A percentile compares a stretch with the other conserved stretches of the same genome.
These are phyloP conservation scores for Natator depressus DNA, from an alignment of 2,113 vertebrate genomes.

Conservation along the genomic window DNA sequence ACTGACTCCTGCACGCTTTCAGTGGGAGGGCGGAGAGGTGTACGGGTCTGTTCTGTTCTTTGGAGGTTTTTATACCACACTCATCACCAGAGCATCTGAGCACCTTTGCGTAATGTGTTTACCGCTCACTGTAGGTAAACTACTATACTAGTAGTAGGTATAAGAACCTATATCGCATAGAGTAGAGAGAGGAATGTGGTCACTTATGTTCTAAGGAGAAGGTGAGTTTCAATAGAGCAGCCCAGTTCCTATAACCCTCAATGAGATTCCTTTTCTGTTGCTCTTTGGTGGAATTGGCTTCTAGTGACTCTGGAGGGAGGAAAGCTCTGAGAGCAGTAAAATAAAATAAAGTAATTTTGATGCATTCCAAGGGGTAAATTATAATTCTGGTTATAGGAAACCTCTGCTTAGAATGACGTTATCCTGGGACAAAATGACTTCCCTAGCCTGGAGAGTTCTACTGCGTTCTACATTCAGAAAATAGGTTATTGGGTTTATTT, in stretches of 20 bases:
- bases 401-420: no score
- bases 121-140: background rate
- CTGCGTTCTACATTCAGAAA: fast-evolving
- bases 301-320: no score
- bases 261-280: fast-evolving
- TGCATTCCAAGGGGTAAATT: background rate
- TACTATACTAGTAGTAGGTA: background rate
- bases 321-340: no score
- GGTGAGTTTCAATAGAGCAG: no score
- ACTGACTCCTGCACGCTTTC: background rate
- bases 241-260: no score
- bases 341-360: no score
- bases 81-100: background rate
- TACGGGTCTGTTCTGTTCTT: background rate
- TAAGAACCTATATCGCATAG: background rate
- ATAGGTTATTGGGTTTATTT: background rate
- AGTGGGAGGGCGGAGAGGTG: no score
- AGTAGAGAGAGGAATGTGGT: background rate
- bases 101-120: background rate
- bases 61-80: background rate
- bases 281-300: no score
- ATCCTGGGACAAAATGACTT: background rate
- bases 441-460: background rate
- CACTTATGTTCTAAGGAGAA: background rate
- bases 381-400: background rate